phyloP scores from a whole-genome alignment of 2,113 vertebrate species.

The Syngnathoides biaculeatus region DNA sequence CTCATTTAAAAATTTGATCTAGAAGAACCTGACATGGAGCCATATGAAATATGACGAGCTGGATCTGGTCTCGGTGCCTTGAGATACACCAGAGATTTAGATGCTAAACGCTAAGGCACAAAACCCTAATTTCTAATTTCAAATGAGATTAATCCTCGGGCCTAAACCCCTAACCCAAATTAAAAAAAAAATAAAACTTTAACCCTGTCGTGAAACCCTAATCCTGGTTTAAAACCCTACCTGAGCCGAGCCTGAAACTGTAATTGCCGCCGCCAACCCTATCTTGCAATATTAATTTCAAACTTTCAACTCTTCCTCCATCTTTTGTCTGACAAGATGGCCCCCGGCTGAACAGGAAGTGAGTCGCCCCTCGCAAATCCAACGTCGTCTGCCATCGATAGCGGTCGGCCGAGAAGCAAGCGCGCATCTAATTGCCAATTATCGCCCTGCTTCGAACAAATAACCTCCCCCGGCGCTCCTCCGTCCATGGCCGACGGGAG shows the following conservation, averaged over 20 bases:
- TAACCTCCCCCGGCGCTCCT: constrained; percentile 31
- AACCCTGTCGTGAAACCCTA: not conserved
- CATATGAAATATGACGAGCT: too few relatives aligned
- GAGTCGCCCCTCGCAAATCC: constrained; percentile 2
- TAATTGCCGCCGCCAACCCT: too few relatives aligned
- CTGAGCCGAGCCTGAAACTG: too few relatives aligned
- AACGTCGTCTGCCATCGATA: constrained; percentile 31
- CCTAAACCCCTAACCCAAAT: too few relatives aligned
- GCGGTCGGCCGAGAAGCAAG: constrained; percentile 18
- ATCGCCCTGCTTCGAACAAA: constrained; percentile 30
- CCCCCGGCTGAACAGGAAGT: constrained; percentile 8
- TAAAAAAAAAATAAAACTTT: not conserved
- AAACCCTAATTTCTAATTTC: too few relatives aligned
- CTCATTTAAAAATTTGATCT: too few relatives aligned
- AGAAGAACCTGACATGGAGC: too few relatives aligned
- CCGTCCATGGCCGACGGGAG: not conserved
- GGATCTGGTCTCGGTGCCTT: too few relatives aligned
- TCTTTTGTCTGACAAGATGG: constrained; percentile 5
- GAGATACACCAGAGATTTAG: too few relatives aligned
- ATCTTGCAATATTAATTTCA: too few relatives aligned
- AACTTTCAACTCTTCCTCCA: not conserved
- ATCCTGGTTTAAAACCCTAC: not conserved
- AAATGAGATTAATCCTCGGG: too few relatives aligned
- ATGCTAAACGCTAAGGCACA: too few relatives aligned
- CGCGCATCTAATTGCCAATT: constrained; percentile 41